A percentile compares a stretch with the other conserved stretches of the same genome.
Conservation (phyloP, 2,113 vertebrate genomes). For the Cochlearius cochlearius region DNA sequence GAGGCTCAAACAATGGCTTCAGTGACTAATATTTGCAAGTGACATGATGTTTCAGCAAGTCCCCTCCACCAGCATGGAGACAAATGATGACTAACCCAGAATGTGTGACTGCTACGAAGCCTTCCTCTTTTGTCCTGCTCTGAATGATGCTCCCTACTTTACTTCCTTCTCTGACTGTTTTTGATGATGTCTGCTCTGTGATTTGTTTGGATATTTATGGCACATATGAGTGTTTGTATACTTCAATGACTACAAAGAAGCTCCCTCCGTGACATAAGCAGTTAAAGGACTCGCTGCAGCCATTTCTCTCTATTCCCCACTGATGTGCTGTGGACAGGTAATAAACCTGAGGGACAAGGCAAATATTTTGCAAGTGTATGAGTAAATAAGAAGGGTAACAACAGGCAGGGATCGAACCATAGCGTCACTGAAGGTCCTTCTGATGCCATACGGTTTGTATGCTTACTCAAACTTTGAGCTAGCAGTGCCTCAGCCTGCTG, state of each 20-base stretch:
- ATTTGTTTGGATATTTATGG: constrained; percentile 25
- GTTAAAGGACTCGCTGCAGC: background rate
- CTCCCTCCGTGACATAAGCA: background rate
- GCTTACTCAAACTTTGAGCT: background rate
- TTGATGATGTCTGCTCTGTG: constrained; percentile 11
- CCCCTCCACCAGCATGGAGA: background rate
- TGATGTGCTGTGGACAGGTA: background rate
- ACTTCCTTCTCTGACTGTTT: constrained; percentile 11
- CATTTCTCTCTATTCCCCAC: background rate
- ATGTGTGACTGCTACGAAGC: constrained; percentile 15
- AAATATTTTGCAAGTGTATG: background rate
- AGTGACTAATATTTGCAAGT: constrained; percentile 1
- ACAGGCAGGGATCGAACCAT: constrained; percentile 28
- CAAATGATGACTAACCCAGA: constrained; percentile 43
- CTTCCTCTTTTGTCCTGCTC: background rate
- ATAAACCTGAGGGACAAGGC: background rate
- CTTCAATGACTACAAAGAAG: background rate
- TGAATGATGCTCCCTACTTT: constrained; percentile 20
- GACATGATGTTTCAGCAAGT: background rate
- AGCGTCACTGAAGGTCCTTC: background rate
- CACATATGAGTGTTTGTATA: background rate
- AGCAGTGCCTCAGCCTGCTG: background rate
- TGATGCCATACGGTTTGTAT: background rate
- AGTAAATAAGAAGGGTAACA: constrained; percentile 46
- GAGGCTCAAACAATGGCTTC: background rate